These are phyloP conservation scores for Oreohelix idahoensis DNA, from an alignment of 1,140 invertebrate species.

Conservation along the genomic window DNA sequence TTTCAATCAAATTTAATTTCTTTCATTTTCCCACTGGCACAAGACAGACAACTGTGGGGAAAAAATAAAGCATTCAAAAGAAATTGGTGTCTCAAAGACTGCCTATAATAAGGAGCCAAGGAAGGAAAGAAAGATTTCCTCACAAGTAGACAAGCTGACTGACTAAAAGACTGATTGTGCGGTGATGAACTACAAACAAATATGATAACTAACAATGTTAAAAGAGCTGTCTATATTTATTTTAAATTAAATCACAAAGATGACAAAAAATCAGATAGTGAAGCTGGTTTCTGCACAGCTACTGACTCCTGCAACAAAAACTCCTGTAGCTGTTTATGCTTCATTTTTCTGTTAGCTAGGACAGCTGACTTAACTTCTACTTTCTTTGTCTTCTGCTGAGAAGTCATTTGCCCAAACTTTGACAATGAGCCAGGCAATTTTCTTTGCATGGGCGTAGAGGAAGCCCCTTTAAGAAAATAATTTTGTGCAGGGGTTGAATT, in stretches of 20 bases:
- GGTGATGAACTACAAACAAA: too few relatives aligned
- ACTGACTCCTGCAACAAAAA: not conserved
- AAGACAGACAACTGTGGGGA: too few relatives aligned
- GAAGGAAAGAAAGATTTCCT: too few relatives aligned
- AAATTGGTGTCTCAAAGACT: too few relatives aligned
- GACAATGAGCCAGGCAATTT: not conserved
- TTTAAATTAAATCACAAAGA: not conserved
- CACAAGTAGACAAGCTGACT: too few relatives aligned
- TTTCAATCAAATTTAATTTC: too few relatives aligned
- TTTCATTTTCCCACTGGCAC: too few relatives aligned
- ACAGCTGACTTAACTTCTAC: not conserved
- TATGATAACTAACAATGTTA: too few relatives aligned
- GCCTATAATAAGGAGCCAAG: too few relatives aligned
- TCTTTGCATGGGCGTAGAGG: not conserved
- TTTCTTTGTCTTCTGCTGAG: not conserved
- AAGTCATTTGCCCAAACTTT: not conserved
- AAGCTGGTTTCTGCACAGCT: not conserved
- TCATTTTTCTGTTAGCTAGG: not conserved
- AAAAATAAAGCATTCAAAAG: too few relatives aligned
- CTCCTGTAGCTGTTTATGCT: not conserved
- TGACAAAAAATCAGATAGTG: not conserved
- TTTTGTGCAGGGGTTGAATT: not conserved
- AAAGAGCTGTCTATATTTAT: too few relatives aligned
- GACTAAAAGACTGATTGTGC: too few relatives aligned
- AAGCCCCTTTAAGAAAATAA: not conserved